Percentiles rank a stretch among this genome's conserved stretches.
Evolutionary conservation across 2,888 invertebrate species (phyloP).

Genomic region (Drosophila anceps): DNA sequence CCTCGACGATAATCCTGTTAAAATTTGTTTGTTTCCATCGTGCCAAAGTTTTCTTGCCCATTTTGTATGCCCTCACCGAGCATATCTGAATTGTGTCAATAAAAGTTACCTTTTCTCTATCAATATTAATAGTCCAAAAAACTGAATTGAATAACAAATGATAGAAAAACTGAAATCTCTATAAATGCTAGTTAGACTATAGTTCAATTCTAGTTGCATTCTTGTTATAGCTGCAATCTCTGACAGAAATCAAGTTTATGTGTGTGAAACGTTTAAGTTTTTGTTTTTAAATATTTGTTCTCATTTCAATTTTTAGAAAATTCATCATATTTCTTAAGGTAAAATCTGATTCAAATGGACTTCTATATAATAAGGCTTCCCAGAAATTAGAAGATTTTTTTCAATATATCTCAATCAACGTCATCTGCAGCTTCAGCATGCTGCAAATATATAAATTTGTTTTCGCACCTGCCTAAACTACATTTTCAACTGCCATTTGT

Average conservation of each 20-base stretch:
- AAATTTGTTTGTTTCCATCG: slow-evolving; percentile 76
- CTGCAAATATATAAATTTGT: too few relatives aligned
- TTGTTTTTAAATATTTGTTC: too few relatives aligned
- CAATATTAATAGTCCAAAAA: neutral
- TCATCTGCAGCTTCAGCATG: too few relatives aligned
- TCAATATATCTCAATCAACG: neutral
- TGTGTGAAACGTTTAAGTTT: neutral
- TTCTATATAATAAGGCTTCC: too few relatives aligned
- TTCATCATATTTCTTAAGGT: neutral
- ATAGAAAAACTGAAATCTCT: neutral
- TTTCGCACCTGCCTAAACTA: too few relatives aligned
- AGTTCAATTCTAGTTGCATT: neutral
- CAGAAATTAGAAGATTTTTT: too few relatives aligned
- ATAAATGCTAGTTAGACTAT: neutral
- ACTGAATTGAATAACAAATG: neutral
- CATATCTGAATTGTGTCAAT: neutral
- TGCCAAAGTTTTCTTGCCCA: slow-evolving; percentile 52
- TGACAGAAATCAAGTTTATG: neutral
- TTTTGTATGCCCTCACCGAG: slow-evolving; percentile 3
- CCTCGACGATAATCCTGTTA: slow-evolving; percentile 75
- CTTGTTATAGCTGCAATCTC: neutral
- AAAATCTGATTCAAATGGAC: neutral
- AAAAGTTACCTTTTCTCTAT: neutral
- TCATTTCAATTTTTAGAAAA: neutral
- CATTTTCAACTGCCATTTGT: too few relatives aligned